Conservation (phyloP, 1,140 invertebrate genomes). For the Trichonephila clavipes region DNA sequence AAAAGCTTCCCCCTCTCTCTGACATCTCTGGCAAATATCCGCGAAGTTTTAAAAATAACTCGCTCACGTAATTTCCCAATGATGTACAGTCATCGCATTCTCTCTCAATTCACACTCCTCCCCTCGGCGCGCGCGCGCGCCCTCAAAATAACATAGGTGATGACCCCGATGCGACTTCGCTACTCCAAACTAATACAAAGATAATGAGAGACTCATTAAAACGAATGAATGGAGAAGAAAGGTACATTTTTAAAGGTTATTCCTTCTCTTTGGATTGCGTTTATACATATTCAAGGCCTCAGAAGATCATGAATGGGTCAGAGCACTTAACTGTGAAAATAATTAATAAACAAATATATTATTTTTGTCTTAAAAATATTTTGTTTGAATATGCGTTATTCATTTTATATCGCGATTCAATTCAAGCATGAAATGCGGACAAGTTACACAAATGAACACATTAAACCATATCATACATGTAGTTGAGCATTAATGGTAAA, state of each 20-base stretch:
- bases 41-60: constrained; percentile 71
- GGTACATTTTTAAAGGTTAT: not conserved
- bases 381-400: too few relatives aligned
- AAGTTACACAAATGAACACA: too few relatives aligned
- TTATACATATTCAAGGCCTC: too few relatives aligned
- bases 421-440: too few relatives aligned
- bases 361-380: too few relatives aligned
- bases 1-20: constrained; percentile 37
- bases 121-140: not conserved
- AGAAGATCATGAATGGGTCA: too few relatives aligned
- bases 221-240: not conserved
- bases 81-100: constrained; percentile 40
- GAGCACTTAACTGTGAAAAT: too few relatives aligned
- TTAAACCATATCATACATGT: too few relatives aligned
- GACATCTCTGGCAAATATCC: constrained; percentile 62
- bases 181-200: not conserved
- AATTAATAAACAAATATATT: too few relatives aligned
- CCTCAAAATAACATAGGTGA: constrained; percentile 19
- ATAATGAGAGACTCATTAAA: constrained; percentile 27
- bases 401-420: too few relatives aligned
- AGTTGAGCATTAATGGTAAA: too few relatives aligned
- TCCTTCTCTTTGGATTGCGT: too few relatives aligned
- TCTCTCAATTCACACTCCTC: constrained; percentile 3
- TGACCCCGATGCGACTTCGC: not conserved
- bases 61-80: constrained; percentile 66